Conservation (phyloP, 2,113 vertebrate species). For the Eurypyga helias region DNA sequence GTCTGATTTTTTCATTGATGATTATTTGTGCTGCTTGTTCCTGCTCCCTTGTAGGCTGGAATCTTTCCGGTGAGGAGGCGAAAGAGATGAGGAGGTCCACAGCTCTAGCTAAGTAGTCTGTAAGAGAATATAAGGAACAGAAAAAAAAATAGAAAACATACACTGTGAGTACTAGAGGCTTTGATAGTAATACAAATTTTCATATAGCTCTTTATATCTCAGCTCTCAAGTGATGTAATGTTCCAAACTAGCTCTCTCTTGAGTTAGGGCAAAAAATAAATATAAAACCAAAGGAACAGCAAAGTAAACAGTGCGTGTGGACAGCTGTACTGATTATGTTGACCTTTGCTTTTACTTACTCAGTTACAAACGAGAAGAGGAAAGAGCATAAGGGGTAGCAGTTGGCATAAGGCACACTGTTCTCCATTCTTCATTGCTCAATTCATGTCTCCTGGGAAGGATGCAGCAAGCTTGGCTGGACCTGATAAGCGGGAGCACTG, state of each 20-base stretch:
- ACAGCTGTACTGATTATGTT: slow-evolving; percentile 9
- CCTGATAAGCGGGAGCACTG: background rate
- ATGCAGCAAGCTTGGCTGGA: background rate
- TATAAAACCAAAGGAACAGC: background rate
- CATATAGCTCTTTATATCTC: slow-evolving; percentile 32
- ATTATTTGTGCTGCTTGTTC: background rate
- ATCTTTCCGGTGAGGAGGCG: background rate
- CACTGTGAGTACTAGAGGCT: background rate
- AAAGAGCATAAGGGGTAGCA: background rate
- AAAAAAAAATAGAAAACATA: background rate
- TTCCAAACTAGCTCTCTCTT: slow-evolving; percentile 23
- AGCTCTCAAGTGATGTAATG: slow-evolving; percentile 31
- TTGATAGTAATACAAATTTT: background rate
- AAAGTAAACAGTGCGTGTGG: background rate
- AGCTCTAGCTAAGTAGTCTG: background rate
- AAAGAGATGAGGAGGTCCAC: background rate
- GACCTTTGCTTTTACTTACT: slow-evolving; percentile 19
- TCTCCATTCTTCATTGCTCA: slow-evolving; percentile 10
- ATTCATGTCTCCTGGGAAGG: slow-evolving; percentile 6
- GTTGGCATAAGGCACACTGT: background rate
- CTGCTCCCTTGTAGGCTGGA: background rate
- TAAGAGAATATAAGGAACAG: background rate
- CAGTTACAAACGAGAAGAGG: background rate
- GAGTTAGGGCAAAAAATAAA: background rate
- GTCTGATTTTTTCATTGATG: background rate